Evolutionary conservation across 2,888 invertebrate genomes (phyloP), one percentile per base, ranked within the genome.

Genomic region (Pristionchus fissidentatus): DNA sequence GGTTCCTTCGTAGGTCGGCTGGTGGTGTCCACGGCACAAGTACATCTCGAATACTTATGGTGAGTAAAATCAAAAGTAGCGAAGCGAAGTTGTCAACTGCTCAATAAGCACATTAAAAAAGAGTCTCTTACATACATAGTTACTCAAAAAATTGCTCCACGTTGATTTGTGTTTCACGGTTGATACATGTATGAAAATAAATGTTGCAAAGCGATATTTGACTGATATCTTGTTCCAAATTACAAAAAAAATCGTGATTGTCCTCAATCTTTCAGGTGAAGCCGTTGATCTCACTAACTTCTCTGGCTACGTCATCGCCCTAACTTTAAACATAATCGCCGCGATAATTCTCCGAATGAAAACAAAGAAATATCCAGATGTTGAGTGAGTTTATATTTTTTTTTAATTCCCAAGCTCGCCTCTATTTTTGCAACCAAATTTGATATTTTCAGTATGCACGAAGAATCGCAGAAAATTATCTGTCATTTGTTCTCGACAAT

Each of bases 401-500:
- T n/a, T n/a, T n/a, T n/a, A n/a, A n/a, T n/a, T n/a, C n/a, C n/a
- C n/a, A n/a, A n/a, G n/a, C n/a, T n/a, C n/a, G n/a, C n/a, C n/a
- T 2, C 60, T 32, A 32, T 8, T 1, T 60, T 55, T 22, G 55
- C n/a, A 38, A 22, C 38, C 2, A 22, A 15, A 19, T n/a, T 32
- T 60, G 3, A n/a, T 19, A 15, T 49, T 19, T 49, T 49, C 46
- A 77, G 75, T 32, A 32, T 77, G 0, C 46, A 49, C 29, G 75
- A 77, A 26, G 75, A 77, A 77, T 77, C 75, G 19, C 75, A 77
- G 49, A 77, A 77, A 49, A 49, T 77, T 32, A 41, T 49, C 19
- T 77, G 75, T n/a, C 75, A 77, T 77, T 49, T 77, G 32, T 77
- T 77, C 49, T 77, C 75, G 22, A 49, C 75, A 13, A 46, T 77